Conservation (phyloP, 2,888 invertebrate genomes). For the Pantelozetes paolii region DNA sequence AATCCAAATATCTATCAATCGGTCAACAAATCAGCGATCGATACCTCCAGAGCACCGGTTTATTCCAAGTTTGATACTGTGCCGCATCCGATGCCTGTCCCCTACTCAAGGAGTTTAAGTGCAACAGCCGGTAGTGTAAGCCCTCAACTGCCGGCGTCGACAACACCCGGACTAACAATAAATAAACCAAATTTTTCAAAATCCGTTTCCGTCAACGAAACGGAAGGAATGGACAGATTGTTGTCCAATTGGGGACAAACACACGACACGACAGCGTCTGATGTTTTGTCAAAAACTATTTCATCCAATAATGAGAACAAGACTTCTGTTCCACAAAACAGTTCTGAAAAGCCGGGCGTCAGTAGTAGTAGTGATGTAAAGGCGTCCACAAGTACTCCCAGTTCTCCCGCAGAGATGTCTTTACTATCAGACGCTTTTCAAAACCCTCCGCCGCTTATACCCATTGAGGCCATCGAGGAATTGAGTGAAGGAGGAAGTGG, state of each 20-base stretch:
- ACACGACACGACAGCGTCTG: neutral
- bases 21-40: neutral
- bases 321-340: conserved; percentile 11
- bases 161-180: neutral
- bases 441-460: conserved; percentile 41
- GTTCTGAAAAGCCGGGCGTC: conserved; percentile 44
- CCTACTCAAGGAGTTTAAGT: conserved; percentile 11
- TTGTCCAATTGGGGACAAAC: neutral
- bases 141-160: conserved; percentile 20
- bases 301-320: neutral
- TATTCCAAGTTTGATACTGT: conserved; percentile 20
- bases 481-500: conserved; percentile 13
- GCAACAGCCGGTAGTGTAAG: conserved; percentile 3
- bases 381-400: conserved; percentile 42
- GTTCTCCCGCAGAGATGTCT: conserved; percentile 39
- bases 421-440: conserved; percentile 26
- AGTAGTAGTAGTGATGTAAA: conserved; percentile 47
- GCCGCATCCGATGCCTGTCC: neutral
- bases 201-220: conserved; percentile 22
- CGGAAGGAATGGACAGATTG: neutral
- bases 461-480: conserved; percentile 41
- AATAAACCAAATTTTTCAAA: conserved; percentile 21
- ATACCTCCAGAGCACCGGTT: neutral
- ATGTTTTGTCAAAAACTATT: neutral
- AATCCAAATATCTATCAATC: neutral